Conservation (phyloP, 1,140 invertebrate genomes). For the Pseudoatta argentina region DNA sequence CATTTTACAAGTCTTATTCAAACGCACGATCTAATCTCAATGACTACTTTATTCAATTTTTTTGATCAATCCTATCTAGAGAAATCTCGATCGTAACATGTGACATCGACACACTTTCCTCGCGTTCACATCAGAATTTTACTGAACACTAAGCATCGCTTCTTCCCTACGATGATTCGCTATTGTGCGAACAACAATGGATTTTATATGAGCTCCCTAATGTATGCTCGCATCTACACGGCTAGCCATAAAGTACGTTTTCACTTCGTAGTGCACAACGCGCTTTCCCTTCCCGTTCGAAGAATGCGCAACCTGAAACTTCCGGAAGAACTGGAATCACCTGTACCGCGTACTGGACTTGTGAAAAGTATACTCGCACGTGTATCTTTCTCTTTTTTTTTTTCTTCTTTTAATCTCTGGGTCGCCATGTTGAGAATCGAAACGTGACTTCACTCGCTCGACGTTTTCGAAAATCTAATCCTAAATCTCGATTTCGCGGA, state of each 20-base stretch:
- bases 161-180: not conserved
- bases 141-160: not conserved
- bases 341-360: constrained; percentile 15
- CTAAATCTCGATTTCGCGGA: not conserved
- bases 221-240: constrained; percentile 16
- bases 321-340: constrained; percentile 71
- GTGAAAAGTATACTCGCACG: constrained; percentile 3
- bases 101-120: constrained; percentile 32
- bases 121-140: constrained; percentile 20
- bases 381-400: not conserved
- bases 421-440: not conserved
- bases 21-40: not conserved
- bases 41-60: not conserved
- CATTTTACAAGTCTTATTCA: not conserved
- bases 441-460: not conserved
- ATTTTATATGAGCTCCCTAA: constrained; percentile 47
- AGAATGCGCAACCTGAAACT: constrained; percentile 74
- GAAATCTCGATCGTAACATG: constrained; percentile 3
- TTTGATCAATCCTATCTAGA: not conserved
- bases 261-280: constrained; percentile 22
- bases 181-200: constrained; percentile 41
- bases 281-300: constrained; percentile 48
- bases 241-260: constrained; percentile 35
- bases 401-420: not conserved
- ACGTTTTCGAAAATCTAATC: not conserved